Evolutionary conservation across 2,888 invertebrate genomes (phyloP), one percentile per base, ranked within the genome.

Genomic region (Volucella bombylans): DNA sequence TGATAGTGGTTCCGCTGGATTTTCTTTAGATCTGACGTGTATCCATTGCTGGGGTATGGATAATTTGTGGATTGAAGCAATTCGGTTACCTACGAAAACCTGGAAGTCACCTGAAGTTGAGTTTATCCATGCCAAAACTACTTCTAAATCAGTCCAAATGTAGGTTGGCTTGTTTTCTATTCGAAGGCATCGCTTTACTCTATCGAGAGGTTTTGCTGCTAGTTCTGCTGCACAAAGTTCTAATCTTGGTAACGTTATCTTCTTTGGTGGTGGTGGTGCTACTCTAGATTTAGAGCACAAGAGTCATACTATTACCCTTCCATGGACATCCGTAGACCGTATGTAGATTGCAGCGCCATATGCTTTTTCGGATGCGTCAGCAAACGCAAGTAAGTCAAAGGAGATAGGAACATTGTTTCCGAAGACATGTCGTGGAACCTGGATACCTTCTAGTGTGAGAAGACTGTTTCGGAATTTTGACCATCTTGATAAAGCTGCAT

Each of bases 211-310:
- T 6, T 31, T 31, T 31, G 31, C 6, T 31, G 31, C 31, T 31
- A 31, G 31, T 6, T 31, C 31, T 31, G 31, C 31, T 31, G 31
- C 31, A 31, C 31, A 31, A 31, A 50, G 12, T 50, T 50, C 50
- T 50, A 50, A 15, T 9, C 50, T 15, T 50, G 9, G 50, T 50
- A 15, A 50, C 14, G 50, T 15, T 50, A 15, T 50, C 31, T 31
- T 31, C 31, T 31, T 31, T 31, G 31, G 6, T 31, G 31, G 31
- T 31, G 6, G 31, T 50, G 50, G 50, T n/a, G 50, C 50, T n/a
- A 50, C n/a, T 50, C 50, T n/a, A 50, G 50, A 15, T 50, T 50
- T n/a, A 15, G 50, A 50, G 14, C 50, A 50, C 14, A 50, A 15
- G 8, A 50, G 15, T 50, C 50, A 2, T n/a, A 47, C 9, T 47